Evolutionary conservation across 2,888 invertebrate species (phyloP), one percentile per base, ranked within the genome.

Genomic region (Andrena fulva): DNA sequence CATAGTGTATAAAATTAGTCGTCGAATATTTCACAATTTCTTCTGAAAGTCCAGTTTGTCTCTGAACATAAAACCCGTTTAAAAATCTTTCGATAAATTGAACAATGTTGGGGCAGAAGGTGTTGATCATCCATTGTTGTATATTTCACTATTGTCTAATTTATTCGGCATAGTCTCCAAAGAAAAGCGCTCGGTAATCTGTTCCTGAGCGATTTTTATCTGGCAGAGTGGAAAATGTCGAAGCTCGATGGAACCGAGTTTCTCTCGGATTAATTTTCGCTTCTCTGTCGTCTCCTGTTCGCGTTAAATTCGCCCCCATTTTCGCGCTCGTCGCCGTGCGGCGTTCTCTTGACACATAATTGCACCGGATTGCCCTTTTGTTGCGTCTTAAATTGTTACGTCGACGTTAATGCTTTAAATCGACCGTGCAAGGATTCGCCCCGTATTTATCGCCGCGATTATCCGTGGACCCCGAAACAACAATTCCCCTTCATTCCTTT

Each of bases 251-350:
- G 63, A 31, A 71, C 80, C 62, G 68, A 62, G 68, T 67, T 82
- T 62, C 59, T 33, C 76, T n/a, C 76, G 67, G 73, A 76, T 82
- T 82, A 76, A 82, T 82, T 82, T 71, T 81, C 82, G 52, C 54
- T 64, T 59, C 62, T 60, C 66, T 62, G 74, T 52, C 70, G 59
- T 67, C 70, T 63, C 60, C 54, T 62, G 33, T 81, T 76, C 82
- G 75, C 54, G 67, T 81, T 69, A 81, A 81, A 82, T 81, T 75
- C 68, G 56, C 74, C 56, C 76, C 75, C 24, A 76, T 82, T 76
- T 81, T 75, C 82, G 29, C 24, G 75, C 60, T 67, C 35, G 7
- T 42, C 70, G 68, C 29, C 64, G 70, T 12, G 27, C 70, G 35
- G 56, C 73, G 24, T 80, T 80, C 81, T 56, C 81, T 69, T 54